Evolutionary conservation across 2,888 invertebrate species (phyloP).

Genomic region (Geophilus truncorum): DNA sequence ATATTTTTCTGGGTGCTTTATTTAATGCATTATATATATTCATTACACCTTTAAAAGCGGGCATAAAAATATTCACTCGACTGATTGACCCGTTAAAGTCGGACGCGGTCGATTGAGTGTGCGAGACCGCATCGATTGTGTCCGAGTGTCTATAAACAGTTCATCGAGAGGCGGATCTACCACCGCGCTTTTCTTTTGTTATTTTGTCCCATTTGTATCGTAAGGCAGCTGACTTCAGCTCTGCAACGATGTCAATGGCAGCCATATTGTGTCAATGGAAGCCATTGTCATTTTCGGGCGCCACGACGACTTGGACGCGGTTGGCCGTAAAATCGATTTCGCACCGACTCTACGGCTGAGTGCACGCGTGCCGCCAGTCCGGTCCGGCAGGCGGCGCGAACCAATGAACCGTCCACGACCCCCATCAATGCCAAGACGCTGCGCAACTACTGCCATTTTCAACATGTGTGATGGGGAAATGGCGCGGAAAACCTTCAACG

Average conservation of each 20-base stretch:
- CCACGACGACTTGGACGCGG: constrained; percentile 13
- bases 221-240: background rate
- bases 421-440: constrained; percentile 10
- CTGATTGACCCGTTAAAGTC: background rate
- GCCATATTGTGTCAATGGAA: constrained; percentile 1
- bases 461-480: background rate
- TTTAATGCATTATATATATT: no score
- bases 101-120: background rate
- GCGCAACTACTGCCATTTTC: background rate
- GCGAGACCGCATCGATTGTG: background rate
- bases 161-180: background rate
- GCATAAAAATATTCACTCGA: background rate
- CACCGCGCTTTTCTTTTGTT: background rate
- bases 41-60: background rate
- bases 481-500: background rate
- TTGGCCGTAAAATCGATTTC: constrained; percentile 16
- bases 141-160: background rate
- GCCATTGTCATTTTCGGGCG: constrained; percentile 4
- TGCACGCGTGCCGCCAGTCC: constrained; percentile 6
- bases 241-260: background rate
- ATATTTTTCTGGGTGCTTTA: no score
- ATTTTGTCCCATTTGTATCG: background rate
- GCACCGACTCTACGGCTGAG: constrained; percentile 14
- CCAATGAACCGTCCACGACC: background rate
- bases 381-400: constrained; percentile 1